Evolutionary conservation across 2,888 invertebrate species (phyloP), one percentile per base, ranked within the genome.

Genomic region (Carterocephalus palaemon): DNA sequence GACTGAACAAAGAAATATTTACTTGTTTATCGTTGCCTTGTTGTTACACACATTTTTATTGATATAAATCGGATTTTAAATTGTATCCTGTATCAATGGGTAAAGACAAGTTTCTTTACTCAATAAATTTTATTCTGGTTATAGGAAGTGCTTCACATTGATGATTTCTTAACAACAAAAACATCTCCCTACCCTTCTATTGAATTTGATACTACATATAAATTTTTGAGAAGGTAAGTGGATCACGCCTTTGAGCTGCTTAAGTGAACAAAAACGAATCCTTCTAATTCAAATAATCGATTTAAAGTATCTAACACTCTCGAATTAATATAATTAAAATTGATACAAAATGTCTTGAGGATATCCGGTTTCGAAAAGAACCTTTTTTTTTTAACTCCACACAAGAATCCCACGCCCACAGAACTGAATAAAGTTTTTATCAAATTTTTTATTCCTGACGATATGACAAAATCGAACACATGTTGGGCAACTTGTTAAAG

Each of bases 321-420:
- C 37, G 16, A 38, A 32, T 39, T 40, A 47, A 22, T 31, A 39
- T 17, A 54, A 60, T 37, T 31, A 45, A 37, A 45, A 65, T 63
- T 67, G 68, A 71, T 68, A 71, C 69, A 70, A 67, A 72, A 68
- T 61, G 53, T 47, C 59, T 61, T 59, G 50, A 68, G 82, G 82
- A 83, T 78, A 79, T 84, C 83, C 83, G 80, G 76, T 70, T 16
- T 2, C 2, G 20, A 9, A 29, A 23, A n/a, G 13, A 16, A 36
- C 29, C 36, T 31, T 23, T 36, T 68, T 68, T 68, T 67, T 68
- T 68, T 68, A 67, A 56, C 56, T 55, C 56, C 64, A 68, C 64
- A 48, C 48, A 17, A 52, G 63, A n/a, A 57, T 80, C 81, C 74
- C 80, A 82, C 83, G 79, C 79, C 77, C 64, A 63, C 72, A 17